These are phyloP conservation scores for Ceratoteleas bidentatus DNA, from an alignment of 1,140 invertebrate species.

Conservation along the genomic window DNA sequence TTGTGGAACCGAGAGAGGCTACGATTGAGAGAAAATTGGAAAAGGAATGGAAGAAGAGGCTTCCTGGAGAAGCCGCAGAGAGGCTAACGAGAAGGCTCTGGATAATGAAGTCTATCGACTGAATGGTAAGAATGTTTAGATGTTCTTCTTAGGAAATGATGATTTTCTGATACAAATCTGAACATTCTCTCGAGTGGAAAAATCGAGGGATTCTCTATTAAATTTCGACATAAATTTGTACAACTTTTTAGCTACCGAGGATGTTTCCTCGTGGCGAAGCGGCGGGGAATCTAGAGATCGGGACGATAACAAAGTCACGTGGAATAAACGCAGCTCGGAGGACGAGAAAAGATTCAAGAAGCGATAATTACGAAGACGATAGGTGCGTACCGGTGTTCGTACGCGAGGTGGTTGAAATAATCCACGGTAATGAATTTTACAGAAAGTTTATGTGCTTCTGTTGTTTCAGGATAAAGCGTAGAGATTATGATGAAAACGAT, in stretches of 20 bases:
- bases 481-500: constrained; percentile 41
- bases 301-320: constrained; percentile 39
- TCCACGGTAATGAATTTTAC: constrained; percentile 10
- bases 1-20: neutral
- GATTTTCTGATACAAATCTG: neutral
- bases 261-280: constrained; percentile 61
- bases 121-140: neutral
- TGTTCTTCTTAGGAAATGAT: no score
- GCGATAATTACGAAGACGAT: constrained; percentile 50
- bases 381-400: constrained; percentile 11
- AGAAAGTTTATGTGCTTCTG: neutral
- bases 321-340: constrained; percentile 49
- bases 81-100: neutral
- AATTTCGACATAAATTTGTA: constrained; percentile 16
- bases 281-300: constrained; percentile 51
- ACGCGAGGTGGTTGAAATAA: constrained; percentile 20
- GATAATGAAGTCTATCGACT: neutral
- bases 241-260: constrained; percentile 19
- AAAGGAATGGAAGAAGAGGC: neutral
- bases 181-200: neutral
- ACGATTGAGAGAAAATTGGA: constrained; percentile 1
- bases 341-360: constrained; percentile 29
- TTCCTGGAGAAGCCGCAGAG: neutral
- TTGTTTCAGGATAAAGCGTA: constrained; percentile 1
- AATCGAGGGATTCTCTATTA: neutral